Evolutionary conservation across 2,113 vertebrate species (phyloP).

Genomic region (Arvicanthis niloticus): DNA sequence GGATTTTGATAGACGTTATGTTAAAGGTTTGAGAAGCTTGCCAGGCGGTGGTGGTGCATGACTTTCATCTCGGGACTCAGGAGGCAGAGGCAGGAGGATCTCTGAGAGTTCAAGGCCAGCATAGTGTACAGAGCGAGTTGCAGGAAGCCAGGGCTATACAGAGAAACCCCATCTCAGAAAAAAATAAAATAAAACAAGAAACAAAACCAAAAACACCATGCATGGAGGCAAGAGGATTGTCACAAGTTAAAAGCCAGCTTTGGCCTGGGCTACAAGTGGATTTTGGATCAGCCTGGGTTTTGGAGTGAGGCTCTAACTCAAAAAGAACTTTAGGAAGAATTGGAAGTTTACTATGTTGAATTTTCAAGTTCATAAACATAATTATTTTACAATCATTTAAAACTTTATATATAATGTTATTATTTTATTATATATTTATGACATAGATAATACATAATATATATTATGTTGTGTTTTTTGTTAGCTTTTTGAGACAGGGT

Average conservation of each 20-base stretch:
- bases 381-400: background rate
- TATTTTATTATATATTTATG: no score
- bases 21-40: background rate
- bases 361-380: background rate
- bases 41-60: fast-evolving
- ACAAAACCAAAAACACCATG: background rate
- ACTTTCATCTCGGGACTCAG: background rate
- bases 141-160: background rate
- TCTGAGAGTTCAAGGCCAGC: background rate
- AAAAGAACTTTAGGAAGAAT: background rate
- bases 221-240: background rate
- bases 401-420: background rate
- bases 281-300: background rate
- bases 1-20: background rate
- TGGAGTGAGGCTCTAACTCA: background rate
- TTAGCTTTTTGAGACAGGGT: background rate
- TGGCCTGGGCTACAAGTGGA: background rate
- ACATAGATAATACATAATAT: no score
- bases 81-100: background rate
- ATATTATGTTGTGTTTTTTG: background rate
- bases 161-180: background rate
- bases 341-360: background rate
- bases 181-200: background rate
- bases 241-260: background rate
- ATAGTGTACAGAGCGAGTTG: background rate